Evolutionary conservation across 1,140 invertebrate species (phyloP).

Genomic region (Hirudo medicinalis): DNA sequence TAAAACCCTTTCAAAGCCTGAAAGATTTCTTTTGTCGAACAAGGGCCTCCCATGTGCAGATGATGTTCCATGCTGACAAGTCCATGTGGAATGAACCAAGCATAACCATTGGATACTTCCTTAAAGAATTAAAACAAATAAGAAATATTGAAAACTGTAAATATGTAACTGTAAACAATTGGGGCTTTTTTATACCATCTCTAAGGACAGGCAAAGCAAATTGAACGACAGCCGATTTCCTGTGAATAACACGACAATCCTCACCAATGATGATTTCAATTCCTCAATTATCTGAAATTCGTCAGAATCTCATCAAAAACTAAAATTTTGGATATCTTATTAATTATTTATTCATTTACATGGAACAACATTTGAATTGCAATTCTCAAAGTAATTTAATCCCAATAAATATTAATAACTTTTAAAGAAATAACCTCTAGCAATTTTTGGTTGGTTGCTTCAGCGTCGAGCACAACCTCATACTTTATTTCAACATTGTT

Average conservation of each 20-base stretch:
- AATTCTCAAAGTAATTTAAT: not conserved
- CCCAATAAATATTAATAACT: not conserved
- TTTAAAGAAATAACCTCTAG: conserved; percentile 14
- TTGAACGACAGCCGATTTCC: conserved; percentile 44
- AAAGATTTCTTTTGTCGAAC: conserved; percentile 52
- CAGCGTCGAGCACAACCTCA: conserved; percentile 56
- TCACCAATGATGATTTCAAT: conserved; percentile 45
- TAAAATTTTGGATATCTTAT: too few species aligned
- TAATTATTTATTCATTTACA: too few species aligned
- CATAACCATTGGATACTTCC: conserved; percentile 55
- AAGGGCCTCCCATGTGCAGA: conserved; percentile 42
- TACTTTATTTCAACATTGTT: conserved; percentile 54
- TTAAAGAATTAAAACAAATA: conserved; percentile 25
- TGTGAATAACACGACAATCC: conserved; percentile 63
- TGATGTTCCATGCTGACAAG: conserved; percentile 47
- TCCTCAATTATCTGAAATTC: not conserved
- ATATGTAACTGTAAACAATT: not conserved
- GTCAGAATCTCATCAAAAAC: too few species aligned
- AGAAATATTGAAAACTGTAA: not conserved
- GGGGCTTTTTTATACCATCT: not conserved
- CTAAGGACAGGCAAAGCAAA: not conserved
- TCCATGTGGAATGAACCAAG: conserved; percentile 71
- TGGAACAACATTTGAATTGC: not conserved
- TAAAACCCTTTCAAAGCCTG: conserved; percentile 62
- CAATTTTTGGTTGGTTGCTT: conserved; percentile 22